Base-by-base conservation (phyloP, 2,888 invertebrate species). In the Sinelater perroti region DNA sequence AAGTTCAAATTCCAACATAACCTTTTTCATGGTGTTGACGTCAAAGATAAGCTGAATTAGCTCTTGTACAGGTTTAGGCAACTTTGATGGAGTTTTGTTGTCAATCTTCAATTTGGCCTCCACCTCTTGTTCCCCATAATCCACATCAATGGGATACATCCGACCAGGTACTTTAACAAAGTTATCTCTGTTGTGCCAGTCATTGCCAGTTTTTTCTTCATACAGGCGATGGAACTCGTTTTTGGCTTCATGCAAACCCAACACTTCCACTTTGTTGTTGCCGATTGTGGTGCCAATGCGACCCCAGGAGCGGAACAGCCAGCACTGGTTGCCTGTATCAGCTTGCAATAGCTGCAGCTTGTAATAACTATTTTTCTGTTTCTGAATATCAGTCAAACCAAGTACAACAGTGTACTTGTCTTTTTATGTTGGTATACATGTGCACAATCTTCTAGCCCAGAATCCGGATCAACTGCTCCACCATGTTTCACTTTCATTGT, bases 271-370 rank as follows among this genome's bases (percentile, higher is more conserved):
- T 72, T 89, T 91, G 17, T 78, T 83, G 10, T 85, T 85, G 3
- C 98, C 98, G 68, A 96, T 92, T 0, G 88, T 90, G 0, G 98
- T 99, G 2, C 98, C 97, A 65, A 97, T 95, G 56, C 98, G 86
- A 7, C 99, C 99, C 98, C 98, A 99, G 0, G 95, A 61, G 47
- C 72, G 70, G 49, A 76, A 77, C 50, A 76, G 72, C 79, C 76
- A 78, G 63, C 79, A 93, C 82, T 78, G 82, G 7, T 81, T 79
- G 13, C 76, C 78, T 1, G n/a, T 2, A 49, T 57, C 94, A 2
- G 87, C 79, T 73, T 95, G 86, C 46, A 99, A 80, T 40, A 97
- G 78, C 76, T 99, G 98, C 46, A 99, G 69, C 74, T 97, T 98
- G 80, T 98, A 99, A 77, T 83, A 99, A 1, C 95, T 95, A 79